These are phyloP conservation scores for Proterorhinus semilunaris DNA, from an alignment of 2,113 vertebrate genomes.

Conservation along the genomic window DNA sequence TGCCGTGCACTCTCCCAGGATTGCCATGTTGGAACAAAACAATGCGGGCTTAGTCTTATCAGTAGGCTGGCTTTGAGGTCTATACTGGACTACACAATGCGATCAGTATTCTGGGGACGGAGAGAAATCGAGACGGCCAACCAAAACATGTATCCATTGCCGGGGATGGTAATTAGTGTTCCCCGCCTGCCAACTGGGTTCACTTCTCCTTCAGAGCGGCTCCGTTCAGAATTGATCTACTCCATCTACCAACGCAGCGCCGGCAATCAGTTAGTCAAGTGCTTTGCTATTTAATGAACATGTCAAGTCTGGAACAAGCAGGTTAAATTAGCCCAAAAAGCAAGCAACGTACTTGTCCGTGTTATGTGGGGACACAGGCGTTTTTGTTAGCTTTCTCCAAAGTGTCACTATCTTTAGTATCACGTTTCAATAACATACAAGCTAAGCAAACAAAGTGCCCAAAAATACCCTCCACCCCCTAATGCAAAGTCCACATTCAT, in stretches of 20 bases:
- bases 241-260: slow-evolving; percentile 18
- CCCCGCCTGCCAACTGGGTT: slow-evolving; percentile 32
- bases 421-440: too few relatives aligned
- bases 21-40: slow-evolving; percentile 46
- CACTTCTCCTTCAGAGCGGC: slow-evolving; percentile 19
- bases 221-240: slow-evolving; percentile 49
- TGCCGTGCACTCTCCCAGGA: slow-evolving; percentile 36
- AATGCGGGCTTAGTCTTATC: slow-evolving; percentile 42
- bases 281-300: slow-evolving; percentile 13
- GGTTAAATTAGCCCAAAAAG: slow-evolving; percentile 4
- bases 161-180: slow-evolving; percentile 57
- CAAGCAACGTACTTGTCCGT: slow-evolving; percentile 5
- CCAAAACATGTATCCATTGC: slow-evolving; percentile 44
- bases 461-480: too few relatives aligned
- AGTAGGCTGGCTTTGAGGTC: slow-evolving; percentile 48
- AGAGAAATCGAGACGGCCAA: slow-evolving; percentile 43
- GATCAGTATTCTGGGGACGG: slow-evolving; percentile 58
- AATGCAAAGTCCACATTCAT: too few relatives aligned
- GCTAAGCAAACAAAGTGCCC: too few relatives aligned
- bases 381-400: too few relatives aligned
- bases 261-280: slow-evolving; percentile 29
- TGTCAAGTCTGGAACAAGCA: slow-evolving; percentile 11
- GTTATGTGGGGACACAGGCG: not conserved
- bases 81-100: slow-evolving; percentile 20
- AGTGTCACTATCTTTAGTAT: too few relatives aligned